Evolutionary conservation across 1,140 invertebrate genomes (phyloP).

Genomic region (Aphaenogaster floridana): DNA sequence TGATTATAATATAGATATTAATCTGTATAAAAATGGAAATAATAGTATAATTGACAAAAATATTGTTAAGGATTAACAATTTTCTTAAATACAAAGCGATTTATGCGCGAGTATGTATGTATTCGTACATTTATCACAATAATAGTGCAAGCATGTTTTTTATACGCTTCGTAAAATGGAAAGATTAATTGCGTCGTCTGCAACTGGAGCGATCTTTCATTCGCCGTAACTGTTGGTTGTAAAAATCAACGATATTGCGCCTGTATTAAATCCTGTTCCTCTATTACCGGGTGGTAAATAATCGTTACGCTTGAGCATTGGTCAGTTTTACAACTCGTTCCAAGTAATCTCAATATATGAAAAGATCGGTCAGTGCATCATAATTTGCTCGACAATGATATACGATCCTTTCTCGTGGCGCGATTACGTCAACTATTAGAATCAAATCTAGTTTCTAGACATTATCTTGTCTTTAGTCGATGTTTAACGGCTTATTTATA

Average conservation of each 20-base stretch:
- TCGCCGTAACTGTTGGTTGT: not conserved
- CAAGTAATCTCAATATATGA: constrained; percentile 59
- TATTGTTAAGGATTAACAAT: not conserved
- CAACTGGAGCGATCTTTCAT: constrained; percentile 5
- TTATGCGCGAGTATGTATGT: too few relatives aligned
- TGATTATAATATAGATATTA: not conserved
- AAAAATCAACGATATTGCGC: constrained; percentile 53
- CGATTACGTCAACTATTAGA: constrained; percentile 51
- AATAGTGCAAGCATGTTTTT: not conserved
- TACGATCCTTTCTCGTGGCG: constrained; percentile 44
- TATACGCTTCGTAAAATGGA: constrained; percentile 44
- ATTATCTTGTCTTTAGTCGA: not conserved
- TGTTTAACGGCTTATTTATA: constrained; percentile 8
- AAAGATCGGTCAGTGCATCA: constrained; percentile 47
- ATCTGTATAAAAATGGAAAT: not conserved
- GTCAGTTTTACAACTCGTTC: constrained; percentile 59
- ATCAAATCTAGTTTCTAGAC: constrained; percentile 9
- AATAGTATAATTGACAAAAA: not conserved
- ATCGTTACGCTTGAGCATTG: constrained; percentile 56
- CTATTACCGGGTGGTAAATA: constrained; percentile 62
- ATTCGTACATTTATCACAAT: not conserved
- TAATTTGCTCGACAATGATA: constrained; percentile 64
- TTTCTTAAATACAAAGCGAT: not conserved
- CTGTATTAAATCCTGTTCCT: constrained; percentile 32
- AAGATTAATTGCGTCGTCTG: constrained; percentile 33